phyloP scores from a whole-genome alignment of 2,797 vertebrate species.

The Siniperca scherzeri region DNA sequence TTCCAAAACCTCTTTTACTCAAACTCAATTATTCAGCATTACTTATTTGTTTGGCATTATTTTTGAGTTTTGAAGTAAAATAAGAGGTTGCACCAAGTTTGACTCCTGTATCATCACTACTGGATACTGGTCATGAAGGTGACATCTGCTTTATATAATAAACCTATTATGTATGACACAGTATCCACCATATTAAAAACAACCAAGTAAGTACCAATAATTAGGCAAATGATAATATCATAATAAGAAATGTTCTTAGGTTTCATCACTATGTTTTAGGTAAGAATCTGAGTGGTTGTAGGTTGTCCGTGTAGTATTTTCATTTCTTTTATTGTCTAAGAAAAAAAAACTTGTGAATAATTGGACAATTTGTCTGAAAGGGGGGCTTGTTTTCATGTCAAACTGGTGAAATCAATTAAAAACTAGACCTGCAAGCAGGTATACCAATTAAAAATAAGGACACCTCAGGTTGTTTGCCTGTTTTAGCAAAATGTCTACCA shows the following conservation, averaged over 20 bases:
- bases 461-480: conserved; percentile 70
- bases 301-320: conserved; percentile 61
- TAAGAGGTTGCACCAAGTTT: conserved; percentile 65
- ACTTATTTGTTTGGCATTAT: conserved; percentile 48
- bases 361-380: conserved; percentile 34
- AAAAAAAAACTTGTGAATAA: conserved; percentile 43
- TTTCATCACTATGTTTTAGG: conserved; percentile 48
- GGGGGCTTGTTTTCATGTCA: conserved; percentile 52
- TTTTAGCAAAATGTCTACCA: conserved; percentile 48
- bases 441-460: conserved; percentile 36
- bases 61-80: conserved; percentile 69
- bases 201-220: conserved; percentile 14
- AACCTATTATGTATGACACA: conserved; percentile 34
- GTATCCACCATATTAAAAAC: conserved; percentile 30
- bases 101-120: conserved; percentile 60
- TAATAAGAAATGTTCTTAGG: conserved; percentile 27
- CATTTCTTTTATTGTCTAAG: conserved; percentile 53
- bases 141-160: conserved; percentile 38
- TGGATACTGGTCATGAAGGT: conserved; percentile 46
- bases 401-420: conserved; percentile 37
- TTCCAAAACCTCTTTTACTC: conserved; percentile 58
- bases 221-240: conserved; percentile 28
- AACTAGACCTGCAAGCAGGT: conserved; percentile 33
- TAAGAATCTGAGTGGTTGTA: conserved; percentile 55
- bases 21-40: conserved; percentile 42